Evolutionary conservation across 2,888 invertebrate species (phyloP).

Genomic region (Margaritifera margaritifera): DNA sequence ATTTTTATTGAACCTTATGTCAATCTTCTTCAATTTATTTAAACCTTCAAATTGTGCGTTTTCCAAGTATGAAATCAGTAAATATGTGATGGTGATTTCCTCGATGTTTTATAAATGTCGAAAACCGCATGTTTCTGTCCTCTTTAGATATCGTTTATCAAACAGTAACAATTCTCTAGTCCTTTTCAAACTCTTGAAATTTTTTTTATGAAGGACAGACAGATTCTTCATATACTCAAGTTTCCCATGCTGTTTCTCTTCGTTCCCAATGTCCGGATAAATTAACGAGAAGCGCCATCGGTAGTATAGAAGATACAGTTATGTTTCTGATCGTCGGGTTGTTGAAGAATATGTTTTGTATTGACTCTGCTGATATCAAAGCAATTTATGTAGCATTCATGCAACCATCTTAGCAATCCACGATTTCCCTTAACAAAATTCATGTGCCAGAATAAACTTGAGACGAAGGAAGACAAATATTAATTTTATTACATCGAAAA

Average conservation of each 20-base stretch:
- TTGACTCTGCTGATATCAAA: not conserved
- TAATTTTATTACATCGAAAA: slow-evolving; percentile 17
- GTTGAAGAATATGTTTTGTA: slow-evolving; percentile 15
- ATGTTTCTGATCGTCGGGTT: not conserved
- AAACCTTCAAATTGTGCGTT: too few species aligned
- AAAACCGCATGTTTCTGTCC: not conserved
- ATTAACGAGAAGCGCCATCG: slow-evolving; percentile 9
- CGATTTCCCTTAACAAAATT: slow-evolving; percentile 20
- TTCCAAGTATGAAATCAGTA: too few species aligned
- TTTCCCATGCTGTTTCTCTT: not conserved
- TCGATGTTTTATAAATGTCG: slow-evolving; percentile 9
- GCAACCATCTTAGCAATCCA: slow-evolving; percentile 10
- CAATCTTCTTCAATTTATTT: too few species aligned
- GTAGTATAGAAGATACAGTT: not conserved
- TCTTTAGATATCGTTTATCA: too few species aligned
- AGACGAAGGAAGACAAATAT: slow-evolving; percentile 20
- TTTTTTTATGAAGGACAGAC: not conserved
- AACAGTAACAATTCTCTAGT: slow-evolving; percentile 13
- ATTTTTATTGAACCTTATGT: not conserved
- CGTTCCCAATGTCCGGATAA: not conserved
- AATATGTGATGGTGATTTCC: slow-evolving; percentile 1
- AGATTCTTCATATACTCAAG: not conserved
- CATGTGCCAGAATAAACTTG: slow-evolving; percentile 30
- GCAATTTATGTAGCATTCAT: not conserved
- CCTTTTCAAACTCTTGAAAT: slow-evolving; percentile 10